Conservation (phyloP, 1,140 invertebrate species). For the Metaphire vulgaris region DNA sequence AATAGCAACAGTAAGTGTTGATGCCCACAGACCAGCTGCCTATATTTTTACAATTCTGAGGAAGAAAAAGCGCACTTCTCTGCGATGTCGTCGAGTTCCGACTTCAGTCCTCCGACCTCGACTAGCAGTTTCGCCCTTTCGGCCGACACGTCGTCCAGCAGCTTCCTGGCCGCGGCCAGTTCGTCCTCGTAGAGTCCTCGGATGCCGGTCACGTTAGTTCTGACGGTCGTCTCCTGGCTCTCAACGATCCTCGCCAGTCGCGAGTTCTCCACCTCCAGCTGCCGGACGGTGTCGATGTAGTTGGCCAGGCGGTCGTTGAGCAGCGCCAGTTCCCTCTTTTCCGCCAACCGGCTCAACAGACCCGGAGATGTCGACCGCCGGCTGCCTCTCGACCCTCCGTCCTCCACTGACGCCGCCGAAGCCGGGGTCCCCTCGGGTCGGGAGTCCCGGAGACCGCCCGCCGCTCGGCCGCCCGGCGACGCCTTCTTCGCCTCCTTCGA, state of each 20-base stretch:
- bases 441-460: not conserved
- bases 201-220: slow-evolving; percentile 76
- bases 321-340: slow-evolving; percentile 86
- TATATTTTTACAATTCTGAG: too few species aligned
- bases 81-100: slow-evolving; percentile 76
- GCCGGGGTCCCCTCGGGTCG: slow-evolving; percentile 8
- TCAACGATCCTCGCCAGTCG: slow-evolving; percentile 61
- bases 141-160: slow-evolving; percentile 79
- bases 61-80: slow-evolving; percentile 60
- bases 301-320: slow-evolving; percentile 89
- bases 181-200: slow-evolving; percentile 88
- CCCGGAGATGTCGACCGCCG: slow-evolving; percentile 67
- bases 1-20: too few species aligned
- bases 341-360: slow-evolving; percentile 76
- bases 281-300: slow-evolving; percentile 85
- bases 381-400: not conserved
- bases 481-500: not conserved
- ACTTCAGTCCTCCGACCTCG: slow-evolving; percentile 74
- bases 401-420: slow-evolving; percentile 6
- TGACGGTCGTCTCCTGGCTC: slow-evolving; percentile 55
- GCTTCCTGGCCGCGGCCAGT: slow-evolving; percentile 72
- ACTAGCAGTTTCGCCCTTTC: slow-evolving; percentile 86
- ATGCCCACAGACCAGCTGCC: too few species aligned
- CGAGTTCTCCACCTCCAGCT: slow-evolving; percentile 83
- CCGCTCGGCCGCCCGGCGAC: not conserved